Base-by-base conservation (phyloP, 2,797 vertebrate species). In the Gobio occitaniae region DNA sequence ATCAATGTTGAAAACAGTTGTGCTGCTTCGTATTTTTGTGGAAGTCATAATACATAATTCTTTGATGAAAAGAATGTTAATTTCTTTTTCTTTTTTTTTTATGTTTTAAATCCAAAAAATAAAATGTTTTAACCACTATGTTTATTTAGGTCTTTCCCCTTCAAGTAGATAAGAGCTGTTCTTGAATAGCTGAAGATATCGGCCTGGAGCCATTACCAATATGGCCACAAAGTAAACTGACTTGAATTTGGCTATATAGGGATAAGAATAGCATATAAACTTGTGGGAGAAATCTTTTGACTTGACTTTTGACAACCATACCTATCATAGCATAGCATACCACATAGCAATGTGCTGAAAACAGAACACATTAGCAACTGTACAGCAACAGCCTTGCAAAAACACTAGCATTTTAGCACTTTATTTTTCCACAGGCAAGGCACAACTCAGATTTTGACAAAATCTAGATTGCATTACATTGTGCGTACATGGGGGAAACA, bases 401-500 rank as follows among this genome's bases (percentile, higher is more conserved):
- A 38, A 38, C 36, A 38, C 16, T 50, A 10, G 8, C 16, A 52
- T 32, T 50, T 32, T 13, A n/a, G 5, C n/a, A 48, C 12, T 48
- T 76, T n/a, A 13, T 36, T 76, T 76, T 54, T 36, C 25, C 50
- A 75, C 72, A 52, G 17, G 52, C 71, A 38, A n/a, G 52, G 52
- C 74, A 77, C 54, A 76, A 56, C 17, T 36, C 17, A 76, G 5
- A 38, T 38, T 56, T 36, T 76, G 9, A 21, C 52, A 1, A 77
- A 59, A 59, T 41, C 54, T 61, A 78, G 36, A 54, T 21, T 25
- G 54, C 2, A 10, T 44, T 59, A 16, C 50, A 75, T 36, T 25
- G 32, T n/a, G 19, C 6, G 16, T 19, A 41, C 36, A 38, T 56
- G 15, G 7, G n/a, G 44, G n/a, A 79, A 47, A 78, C 56, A 47